Percentiles rank a stretch among this genome's conserved stretches.
Conservation (phyloP, 2,888 invertebrate species). For the Frankliniella intonsa region DNA sequence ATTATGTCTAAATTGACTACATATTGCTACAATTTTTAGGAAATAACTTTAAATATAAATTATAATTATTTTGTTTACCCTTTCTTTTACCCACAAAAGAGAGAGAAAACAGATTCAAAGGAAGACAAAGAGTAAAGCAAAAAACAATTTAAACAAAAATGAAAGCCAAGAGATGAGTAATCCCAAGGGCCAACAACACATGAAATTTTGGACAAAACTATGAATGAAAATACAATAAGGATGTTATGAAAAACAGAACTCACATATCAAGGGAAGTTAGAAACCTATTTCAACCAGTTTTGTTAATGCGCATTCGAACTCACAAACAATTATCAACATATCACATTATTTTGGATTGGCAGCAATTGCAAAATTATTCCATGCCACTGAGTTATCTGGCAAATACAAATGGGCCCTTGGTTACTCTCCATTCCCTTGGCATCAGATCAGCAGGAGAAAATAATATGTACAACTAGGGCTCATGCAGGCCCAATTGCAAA, state of each 20-base stretch:
- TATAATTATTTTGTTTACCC: background rate
- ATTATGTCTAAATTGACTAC: background rate
- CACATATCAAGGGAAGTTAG: too few relatives aligned
- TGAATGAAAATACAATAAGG: too few relatives aligned
- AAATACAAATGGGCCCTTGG: background rate
- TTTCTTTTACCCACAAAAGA: background rate
- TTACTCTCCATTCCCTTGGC: background rate
- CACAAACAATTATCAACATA: background rate
- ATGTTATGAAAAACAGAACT: too few relatives aligned
- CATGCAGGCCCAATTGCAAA: slow-evolving; percentile 19
- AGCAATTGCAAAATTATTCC: background rate
- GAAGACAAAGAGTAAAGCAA: background rate
- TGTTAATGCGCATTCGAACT: too few relatives aligned
- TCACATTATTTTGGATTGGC: slow-evolving; percentile 2
- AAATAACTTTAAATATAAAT: background rate
- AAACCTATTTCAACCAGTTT: too few relatives aligned
- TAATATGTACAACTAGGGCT: slow-evolving; percentile 14
- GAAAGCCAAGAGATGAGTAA: background rate
- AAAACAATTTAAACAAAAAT: background rate
- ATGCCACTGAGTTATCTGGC: background rate
- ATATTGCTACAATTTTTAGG: background rate
- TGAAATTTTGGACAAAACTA: too few relatives aligned
- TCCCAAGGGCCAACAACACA: too few relatives aligned
- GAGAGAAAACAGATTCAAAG: background rate
- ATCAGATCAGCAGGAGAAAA: background rate